Evolutionary conservation across 2,888 invertebrate species (phyloP), one percentile per base, ranked within the genome.

Genomic region (Brachynemurus nebulosus): DNA sequence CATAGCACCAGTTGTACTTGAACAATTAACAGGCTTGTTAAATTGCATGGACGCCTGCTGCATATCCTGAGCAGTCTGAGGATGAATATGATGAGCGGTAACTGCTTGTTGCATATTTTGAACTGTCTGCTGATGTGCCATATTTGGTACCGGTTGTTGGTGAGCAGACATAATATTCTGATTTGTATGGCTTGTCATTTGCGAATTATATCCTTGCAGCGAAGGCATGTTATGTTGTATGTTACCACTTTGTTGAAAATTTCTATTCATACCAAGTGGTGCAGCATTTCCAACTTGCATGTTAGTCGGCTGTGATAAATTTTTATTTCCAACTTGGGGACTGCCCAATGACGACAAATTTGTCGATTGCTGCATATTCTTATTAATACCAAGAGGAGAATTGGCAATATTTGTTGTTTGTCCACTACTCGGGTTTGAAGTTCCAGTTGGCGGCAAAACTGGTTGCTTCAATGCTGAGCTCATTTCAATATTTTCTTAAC

Each of bases 401-500:
- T 54, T 58, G 16, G 55, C 48, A 19, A 57, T 49, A 12, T 40
- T 21, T 18, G 39, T 40, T 39, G n/a, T 37, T 37, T 12, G 20
- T 7, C 19, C n/a, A 19, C 55, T 55, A 20, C 57, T 45, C 18
- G 60, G 50, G 49, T 55, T 59, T 63, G 69, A 63, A 59, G 66
- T 61, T 39, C 55, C 54, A 23, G 59, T 50, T 63, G 71, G 66
- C 52, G 72, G 65, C 56, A 73, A 58, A 57, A 69, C 72, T 60
- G 74, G 72, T 7, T 37, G 37, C 65, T 74, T 74, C 63, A 74
- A 62, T 59, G 72, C 71, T 58, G 74, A 72, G 67, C 72, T 75
- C 75, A 75, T 74, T 61, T 18, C 30, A 30, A 4, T 30, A 7
- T 30, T 14, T 30, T 30, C 30, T n/a, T 14, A 11, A 30, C 16